Conservation (phyloP, 2,888 invertebrate genomes). For the Ommatoiulus sabulosus region DNA sequence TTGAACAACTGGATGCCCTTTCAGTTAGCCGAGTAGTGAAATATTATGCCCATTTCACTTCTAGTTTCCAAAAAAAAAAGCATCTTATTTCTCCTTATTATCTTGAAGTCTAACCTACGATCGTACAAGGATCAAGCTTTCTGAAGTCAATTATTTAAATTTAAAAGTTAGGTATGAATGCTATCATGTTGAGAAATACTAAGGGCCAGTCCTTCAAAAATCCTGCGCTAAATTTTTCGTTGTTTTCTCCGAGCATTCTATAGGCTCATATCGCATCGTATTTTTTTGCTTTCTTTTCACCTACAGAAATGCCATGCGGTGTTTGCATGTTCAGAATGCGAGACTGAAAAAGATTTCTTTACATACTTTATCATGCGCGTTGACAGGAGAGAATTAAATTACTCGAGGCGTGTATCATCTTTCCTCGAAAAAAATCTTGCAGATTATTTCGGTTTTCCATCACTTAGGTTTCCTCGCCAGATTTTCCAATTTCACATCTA, state of each 20-base stretch:
- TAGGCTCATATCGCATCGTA: neutral
- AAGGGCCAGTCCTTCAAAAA: neutral
- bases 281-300: neutral
- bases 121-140: neutral
- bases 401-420: neutral
- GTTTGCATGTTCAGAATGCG: neutral
- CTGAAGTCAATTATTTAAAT: neutral
- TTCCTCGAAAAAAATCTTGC: neutral
- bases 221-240: neutral
- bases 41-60: neutral
- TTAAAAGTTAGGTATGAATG: neutral
- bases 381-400: constrained; percentile 41
- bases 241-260: neutral
- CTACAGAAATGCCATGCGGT: neutral
- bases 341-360: neutral
- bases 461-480: neutral
- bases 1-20: no score
- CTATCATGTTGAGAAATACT: neutral
- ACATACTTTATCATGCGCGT: constrained; percentile 27
- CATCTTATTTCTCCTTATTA: constrained; percentile 23
- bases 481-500: neutral
- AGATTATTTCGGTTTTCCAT: constrained; percentile 10
- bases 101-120: neutral
- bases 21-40: neutral
- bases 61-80: neutral